Evolutionary conservation across 2,888 invertebrate species (phyloP).

Genomic region (Latrodectus hesperus): DNA sequence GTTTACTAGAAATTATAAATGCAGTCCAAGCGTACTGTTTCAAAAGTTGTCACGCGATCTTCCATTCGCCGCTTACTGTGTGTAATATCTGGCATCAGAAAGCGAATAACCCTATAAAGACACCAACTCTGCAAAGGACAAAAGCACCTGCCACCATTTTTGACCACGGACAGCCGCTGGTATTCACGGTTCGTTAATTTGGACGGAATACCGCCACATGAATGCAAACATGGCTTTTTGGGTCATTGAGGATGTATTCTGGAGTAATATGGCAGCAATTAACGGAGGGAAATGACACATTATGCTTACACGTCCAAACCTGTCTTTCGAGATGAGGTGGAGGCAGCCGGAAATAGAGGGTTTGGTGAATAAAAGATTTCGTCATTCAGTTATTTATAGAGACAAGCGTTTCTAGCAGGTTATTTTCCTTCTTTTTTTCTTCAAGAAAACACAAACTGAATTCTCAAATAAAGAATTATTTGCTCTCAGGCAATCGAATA

Average conservation of each 20-base stretch:
- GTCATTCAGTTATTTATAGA: too few species aligned
- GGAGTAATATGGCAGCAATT: background rate
- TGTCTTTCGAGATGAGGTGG: background rate
- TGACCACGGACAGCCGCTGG: slow-evolving; percentile 6
- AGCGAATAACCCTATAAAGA: slow-evolving; percentile 43
- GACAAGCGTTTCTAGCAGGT: too few species aligned
- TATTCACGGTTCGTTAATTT: slow-evolving; percentile 27
- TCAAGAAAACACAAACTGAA: too few species aligned
- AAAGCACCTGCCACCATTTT: slow-evolving; percentile 4
- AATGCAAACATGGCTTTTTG: background rate
- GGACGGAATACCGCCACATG: background rate
- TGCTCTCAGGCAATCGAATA: too few species aligned
- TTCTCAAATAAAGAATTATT: too few species aligned
- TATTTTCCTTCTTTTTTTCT: too few species aligned
- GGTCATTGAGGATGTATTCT: background rate
- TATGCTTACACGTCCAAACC: background rate
- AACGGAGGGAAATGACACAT: background rate
- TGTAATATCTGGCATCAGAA: background rate
- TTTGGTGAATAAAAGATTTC: too few species aligned
- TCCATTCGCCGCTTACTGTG: background rate
- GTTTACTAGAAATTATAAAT: too few species aligned
- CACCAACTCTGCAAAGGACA: background rate
- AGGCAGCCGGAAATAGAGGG: too few species aligned
- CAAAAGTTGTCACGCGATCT: slow-evolving; percentile 28
- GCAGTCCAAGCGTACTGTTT: background rate